Evolutionary conservation across 2,797 vertebrate species (phyloP).

Genomic region (Rhinichthys osculus): DNA sequence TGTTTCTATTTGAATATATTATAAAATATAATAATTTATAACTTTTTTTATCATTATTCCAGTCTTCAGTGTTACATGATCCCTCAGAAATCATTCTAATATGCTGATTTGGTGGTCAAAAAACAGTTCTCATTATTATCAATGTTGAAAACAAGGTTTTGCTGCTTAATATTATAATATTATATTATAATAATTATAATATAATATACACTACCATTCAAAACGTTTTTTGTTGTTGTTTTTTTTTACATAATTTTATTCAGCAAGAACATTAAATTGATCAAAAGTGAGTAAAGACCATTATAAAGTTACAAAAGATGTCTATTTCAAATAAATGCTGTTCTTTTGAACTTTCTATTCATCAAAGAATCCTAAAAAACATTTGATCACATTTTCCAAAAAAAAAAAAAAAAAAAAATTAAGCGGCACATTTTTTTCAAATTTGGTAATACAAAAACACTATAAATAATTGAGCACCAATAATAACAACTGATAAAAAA

Average conservation of each 20-base stretch:
- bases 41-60: not conserved
- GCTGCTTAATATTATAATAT: not conserved
- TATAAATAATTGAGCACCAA: not conserved
- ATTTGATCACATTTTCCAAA: not conserved
- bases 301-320: not conserved
- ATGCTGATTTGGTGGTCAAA: too few species aligned
- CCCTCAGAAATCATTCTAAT: too few species aligned
- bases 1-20: not conserved
- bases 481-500: not conserved
- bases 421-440: not conserved
- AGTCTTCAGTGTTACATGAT: not conserved
- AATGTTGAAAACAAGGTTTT: not conserved
- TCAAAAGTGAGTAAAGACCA: not conserved
- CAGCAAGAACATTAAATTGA: not conserved
- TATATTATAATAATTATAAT: too few species aligned
- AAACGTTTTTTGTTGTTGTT: not conserved
- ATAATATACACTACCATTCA: not conserved
- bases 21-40: not conserved
- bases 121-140: too few species aligned
- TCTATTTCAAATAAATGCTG: not conserved
- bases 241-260: too few species aligned
- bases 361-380: not conserved
- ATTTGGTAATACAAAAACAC: not conserved
- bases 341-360: not conserved
- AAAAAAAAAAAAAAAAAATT: not conserved